Evolutionary conservation across 2,113 vertebrate genomes (phyloP).

Genomic region (Indicator indicator): DNA sequence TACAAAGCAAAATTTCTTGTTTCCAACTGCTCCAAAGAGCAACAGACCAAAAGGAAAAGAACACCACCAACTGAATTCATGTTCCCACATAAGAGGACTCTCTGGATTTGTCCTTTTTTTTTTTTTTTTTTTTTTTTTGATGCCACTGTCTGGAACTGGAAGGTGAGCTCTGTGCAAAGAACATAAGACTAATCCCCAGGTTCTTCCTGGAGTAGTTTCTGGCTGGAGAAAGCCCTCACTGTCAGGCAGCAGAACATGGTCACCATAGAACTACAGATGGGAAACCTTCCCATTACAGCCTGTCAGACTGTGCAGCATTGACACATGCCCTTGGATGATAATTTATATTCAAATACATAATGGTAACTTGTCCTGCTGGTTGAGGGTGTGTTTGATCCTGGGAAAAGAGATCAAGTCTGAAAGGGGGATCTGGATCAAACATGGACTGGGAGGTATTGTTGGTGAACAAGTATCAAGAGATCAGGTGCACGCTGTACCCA

Average conservation of each 20-base stretch:
- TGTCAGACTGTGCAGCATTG: accelerated
- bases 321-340: background rate
- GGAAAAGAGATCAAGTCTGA: background rate
- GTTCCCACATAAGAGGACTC: background rate
- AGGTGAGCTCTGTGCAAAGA: background rate
- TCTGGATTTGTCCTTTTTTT: background rate
- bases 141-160: background rate
- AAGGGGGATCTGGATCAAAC: background rate
- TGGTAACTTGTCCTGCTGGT: background rate
- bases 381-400: background rate
- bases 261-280: accelerated
- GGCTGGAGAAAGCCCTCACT: background rate
- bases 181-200: background rate
- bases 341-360: background rate
- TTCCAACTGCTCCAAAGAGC: background rate
- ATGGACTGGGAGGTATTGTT: background rate
- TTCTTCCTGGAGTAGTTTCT: accelerated
- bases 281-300: accelerated
- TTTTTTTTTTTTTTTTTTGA: background rate
- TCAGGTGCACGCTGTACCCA: background rate
- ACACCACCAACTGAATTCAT: accelerated
- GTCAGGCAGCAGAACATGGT: background rate
- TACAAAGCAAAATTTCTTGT: background rate
- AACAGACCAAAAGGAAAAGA: background rate
- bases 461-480: accelerated